Percentiles rank a stretch among this genome's conserved stretches.
phyloP scores from a whole-genome alignment of 2,113 vertebrate species.

The Telmatochromis brachygnathus region DNA sequence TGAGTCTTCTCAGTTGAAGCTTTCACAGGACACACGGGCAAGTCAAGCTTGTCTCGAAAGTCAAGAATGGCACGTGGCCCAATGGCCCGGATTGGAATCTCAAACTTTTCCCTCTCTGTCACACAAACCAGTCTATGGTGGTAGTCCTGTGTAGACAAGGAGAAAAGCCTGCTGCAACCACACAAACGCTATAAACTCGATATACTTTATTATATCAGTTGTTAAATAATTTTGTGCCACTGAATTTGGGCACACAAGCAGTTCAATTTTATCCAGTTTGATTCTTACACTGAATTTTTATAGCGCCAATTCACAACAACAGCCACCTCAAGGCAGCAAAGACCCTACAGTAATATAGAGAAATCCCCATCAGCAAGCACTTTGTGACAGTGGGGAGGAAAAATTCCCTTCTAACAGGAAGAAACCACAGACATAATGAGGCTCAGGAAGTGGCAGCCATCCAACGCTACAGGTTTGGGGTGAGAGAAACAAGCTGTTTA shows the following conservation, averaged over 20 bases:
- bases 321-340: background rate
- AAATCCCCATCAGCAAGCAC: background rate
- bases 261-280: background rate
- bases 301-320: background rate
- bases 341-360: background rate
- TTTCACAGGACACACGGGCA: slow-evolving; percentile 77
- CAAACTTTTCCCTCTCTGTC: slow-evolving; percentile 79
- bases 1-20: slow-evolving; percentile 72
- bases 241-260: background rate
- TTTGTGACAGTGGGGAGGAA: background rate
- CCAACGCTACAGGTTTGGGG: background rate
- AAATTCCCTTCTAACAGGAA: background rate
- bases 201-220: background rate
- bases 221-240: background rate
- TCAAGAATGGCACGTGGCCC: slow-evolving; percentile 78
- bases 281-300: background rate
- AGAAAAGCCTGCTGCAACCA: background rate
- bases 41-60: slow-evolving; percentile 78
- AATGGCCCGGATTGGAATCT: slow-evolving; percentile 79
- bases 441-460: background rate
- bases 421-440: background rate
- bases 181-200: background rate
- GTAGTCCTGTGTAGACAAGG: slow-evolving; percentile 74
- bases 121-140: slow-evolving; percentile 73
- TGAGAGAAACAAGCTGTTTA: background rate